Evolutionary conservation across 2,113 vertebrate genomes (phyloP), one percentile per base, ranked within the genome.

Genomic region (Shinisaurus crocodilurus): DNA sequence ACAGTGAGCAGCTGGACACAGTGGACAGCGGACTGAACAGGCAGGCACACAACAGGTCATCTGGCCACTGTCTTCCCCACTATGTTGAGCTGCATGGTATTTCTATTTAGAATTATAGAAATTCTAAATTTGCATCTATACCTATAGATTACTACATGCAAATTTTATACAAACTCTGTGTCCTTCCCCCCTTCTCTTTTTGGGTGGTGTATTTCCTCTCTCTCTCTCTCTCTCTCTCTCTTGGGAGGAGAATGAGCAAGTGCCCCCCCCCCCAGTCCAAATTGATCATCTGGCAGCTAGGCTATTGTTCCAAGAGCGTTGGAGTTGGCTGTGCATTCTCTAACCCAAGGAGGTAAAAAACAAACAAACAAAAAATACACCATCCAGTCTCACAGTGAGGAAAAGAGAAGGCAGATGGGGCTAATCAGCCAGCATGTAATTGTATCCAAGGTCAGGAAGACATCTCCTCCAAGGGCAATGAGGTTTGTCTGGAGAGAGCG

Each of bases 351-450:
- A 89, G 54, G 57, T 76, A 23, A 63, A 63, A 63, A 6, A 85
- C 7, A 50, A 48, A 9, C 1, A 25, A 67, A 67, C 37, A 34
- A 18, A 70, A 7, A 70, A 34, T 43, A 8, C 13, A 50, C 29
- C 4, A 45, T 29, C 88, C n/a, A 25, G 10, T 54, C 70, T 65
- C 37, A 75, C 40, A 29, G 57, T 20, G 57, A 87, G 57, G 57
- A 43, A 72, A 89, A 34, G 18, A 75, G 40, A 48, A 40, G 88
- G 50, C 88, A 89, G 81, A 85, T 67, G 82, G 69, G 32, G 23
- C 40, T 77, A 48, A 85, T 89, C 34, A 85, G 54, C 57, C 82
- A 89, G 72, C 7, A 50, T 65, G 88, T 37, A 85, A 76, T 37
- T 57, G 16, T 48, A 85, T 50, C 54, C 82, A 85, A 89, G 32